phyloP scores from a whole-genome alignment of 1,140 invertebrate species.

The Phortica variegata region DNA sequence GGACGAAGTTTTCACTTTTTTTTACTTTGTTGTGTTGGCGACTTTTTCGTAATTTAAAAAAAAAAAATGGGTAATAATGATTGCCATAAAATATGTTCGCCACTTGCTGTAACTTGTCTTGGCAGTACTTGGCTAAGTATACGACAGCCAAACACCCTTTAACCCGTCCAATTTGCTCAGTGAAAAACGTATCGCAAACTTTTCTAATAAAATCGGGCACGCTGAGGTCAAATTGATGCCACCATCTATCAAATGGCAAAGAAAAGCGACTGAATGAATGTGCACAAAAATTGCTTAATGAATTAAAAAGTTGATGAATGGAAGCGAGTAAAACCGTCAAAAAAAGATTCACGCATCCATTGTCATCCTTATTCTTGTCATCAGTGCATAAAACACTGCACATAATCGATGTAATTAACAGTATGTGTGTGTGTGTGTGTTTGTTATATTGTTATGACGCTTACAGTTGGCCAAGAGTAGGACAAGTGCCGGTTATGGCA shows the following conservation, averaged over 20 bases:
- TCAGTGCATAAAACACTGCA: no score
- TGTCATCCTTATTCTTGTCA: no score
- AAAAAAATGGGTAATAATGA: slow-evolving; percentile 55
- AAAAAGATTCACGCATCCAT: no score
- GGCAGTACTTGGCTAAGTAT: no score
- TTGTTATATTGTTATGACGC: no score
- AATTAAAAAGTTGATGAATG: slow-evolving; percentile 39
- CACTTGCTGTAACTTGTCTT: no score
- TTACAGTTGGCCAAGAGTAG: no score
- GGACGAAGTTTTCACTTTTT: slow-evolving; percentile 33
- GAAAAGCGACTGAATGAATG: slow-evolving; percentile 12
- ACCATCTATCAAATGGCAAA: slow-evolving; percentile 33
- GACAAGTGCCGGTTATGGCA: no score
- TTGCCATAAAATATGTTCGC: slow-evolving; percentile 50
- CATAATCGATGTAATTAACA: slow-evolving; percentile 3
- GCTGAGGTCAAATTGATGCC: slow-evolving; percentile 38
- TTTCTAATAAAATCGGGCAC: slow-evolving; percentile 51
- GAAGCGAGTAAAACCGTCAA: no score
- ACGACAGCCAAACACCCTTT: no score
- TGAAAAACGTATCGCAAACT: slow-evolving; percentile 26
- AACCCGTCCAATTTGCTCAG: no score
- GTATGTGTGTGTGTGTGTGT: neutral
- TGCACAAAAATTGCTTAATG: slow-evolving; percentile 36
- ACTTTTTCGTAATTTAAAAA: slow-evolving; percentile 4
- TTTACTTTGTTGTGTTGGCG: neutral